These are phyloP conservation scores for Probosciger aterrimus DNA, from an alignment of 2,113 vertebrate genomes.

Conservation along the genomic window DNA sequence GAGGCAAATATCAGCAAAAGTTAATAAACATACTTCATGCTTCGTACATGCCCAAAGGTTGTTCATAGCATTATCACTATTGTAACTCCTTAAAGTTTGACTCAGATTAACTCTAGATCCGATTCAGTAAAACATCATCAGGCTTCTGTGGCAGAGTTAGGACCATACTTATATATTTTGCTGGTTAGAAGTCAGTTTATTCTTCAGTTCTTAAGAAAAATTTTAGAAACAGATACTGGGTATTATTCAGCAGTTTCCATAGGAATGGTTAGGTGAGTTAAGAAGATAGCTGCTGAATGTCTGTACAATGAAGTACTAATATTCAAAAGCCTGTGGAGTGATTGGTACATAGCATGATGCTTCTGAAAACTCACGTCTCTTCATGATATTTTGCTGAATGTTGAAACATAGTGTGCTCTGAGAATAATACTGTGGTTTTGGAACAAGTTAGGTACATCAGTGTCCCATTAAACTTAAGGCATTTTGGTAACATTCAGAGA, in stretches of 20 bases:
- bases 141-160: background rate
- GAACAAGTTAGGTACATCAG: accelerated
- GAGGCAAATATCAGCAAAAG: background rate
- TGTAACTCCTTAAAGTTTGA: background rate
- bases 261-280: background rate
- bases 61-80: background rate
- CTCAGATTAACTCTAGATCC: background rate
- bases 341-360: background rate
- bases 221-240: background rate
- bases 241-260: background rate
- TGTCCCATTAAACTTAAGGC: background rate
- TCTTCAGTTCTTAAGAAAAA: background rate
- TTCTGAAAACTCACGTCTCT: background rate
- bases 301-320: background rate
- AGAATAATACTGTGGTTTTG: background rate
- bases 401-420: background rate
- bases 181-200: background rate
- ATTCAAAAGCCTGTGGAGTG: background rate
- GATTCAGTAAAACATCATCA: background rate
- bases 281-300: background rate
- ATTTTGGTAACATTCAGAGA: background rate
- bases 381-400: background rate
- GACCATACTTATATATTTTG: background rate
- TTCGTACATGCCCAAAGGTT: background rate
- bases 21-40: background rate